Evolutionary conservation across 2,888 invertebrate species (phyloP).

Genomic region (Ellobium chinense): DNA sequence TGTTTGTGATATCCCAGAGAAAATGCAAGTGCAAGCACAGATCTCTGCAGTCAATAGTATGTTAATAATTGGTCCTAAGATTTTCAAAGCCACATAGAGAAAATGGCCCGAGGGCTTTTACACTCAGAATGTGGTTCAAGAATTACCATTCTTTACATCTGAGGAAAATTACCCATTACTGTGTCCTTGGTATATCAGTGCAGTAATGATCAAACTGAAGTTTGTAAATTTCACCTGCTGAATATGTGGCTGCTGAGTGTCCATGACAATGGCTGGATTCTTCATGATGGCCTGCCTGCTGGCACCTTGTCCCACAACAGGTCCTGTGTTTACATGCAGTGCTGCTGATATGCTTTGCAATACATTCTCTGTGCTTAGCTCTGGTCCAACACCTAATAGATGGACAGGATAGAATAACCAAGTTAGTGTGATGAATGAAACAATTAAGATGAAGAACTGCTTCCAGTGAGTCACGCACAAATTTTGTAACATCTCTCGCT

Average conservation of each 20-base stretch:
- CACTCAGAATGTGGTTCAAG: background rate
- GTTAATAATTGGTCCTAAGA: too few relatives aligned
- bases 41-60: too few relatives aligned
- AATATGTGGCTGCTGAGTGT: slow-evolving; percentile 97
- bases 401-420: too few relatives aligned
- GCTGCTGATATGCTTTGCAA: slow-evolving; percentile 96
- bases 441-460: too few relatives aligned
- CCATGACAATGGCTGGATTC: slow-evolving; percentile 95
- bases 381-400: slow-evolving; percentile 79
- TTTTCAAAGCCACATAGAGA: too few relatives aligned
- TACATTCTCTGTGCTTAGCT: slow-evolving; percentile 77
- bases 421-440: too few relatives aligned
- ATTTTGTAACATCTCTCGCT: too few relatives aligned
- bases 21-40: too few relatives aligned
- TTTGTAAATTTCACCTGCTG: slow-evolving; percentile 53
- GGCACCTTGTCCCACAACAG: slow-evolving; percentile 92
- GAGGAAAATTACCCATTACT: background rate
- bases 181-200: background rate
- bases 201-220: background rate
- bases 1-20: too few relatives aligned
- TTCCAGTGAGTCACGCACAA: too few relatives aligned
- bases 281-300: slow-evolving; percentile 85
- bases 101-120: too few relatives aligned
- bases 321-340: slow-evolving; percentile 87
- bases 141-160: too few relatives aligned